These are phyloP conservation scores for Drosophila neocordata DNA, from an alignment of 1,140 invertebrate genomes.

Conservation along the genomic window DNA sequence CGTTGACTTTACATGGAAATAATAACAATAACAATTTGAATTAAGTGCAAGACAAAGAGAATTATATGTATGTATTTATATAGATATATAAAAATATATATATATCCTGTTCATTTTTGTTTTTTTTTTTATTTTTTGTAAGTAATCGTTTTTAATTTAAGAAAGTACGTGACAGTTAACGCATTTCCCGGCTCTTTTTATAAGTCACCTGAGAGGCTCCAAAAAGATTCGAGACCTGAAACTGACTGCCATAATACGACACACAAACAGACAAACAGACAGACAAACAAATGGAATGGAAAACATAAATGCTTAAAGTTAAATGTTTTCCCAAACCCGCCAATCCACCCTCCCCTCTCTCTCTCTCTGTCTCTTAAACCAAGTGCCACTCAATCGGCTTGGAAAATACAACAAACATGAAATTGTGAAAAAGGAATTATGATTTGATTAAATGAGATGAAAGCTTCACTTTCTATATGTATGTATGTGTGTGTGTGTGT, in stretches of 20 bases:
- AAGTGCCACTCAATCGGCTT: slow-evolving; percentile 7
- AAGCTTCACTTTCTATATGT: not conserved
- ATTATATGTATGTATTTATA: not conserved
- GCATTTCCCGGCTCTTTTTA: slow-evolving; percentile 28
- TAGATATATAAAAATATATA: not conserved
- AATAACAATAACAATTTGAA: slow-evolving; percentile 80
- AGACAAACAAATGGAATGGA: slow-evolving; percentile 9
- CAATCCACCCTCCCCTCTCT: not conserved
- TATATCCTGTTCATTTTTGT: not conserved
- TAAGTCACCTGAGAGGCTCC: not conserved
- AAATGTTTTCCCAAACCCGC: slow-evolving; percentile 23
- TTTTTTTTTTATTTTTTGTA: slow-evolving; percentile 32
- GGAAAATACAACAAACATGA: slow-evolving; percentile 1
- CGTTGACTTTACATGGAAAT: slow-evolving; percentile 70
- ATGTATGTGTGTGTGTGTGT: too few species aligned
- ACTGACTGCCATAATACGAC: not conserved
- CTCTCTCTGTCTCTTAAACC: not conserved
- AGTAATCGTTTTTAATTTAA: slow-evolving; percentile 80
- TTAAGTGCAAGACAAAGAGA: slow-evolving; percentile 63
- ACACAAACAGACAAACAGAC: not conserved
- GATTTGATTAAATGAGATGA: slow-evolving; percentile 39
- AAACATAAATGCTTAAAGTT: slow-evolving; percentile 46
- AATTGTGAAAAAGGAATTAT: slow-evolving; percentile 6
- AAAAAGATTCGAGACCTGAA: not conserved
- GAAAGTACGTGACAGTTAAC: slow-evolving; percentile 68